Base-by-base conservation (phyloP, 2,113 vertebrate genomes). In the Poeciliopsis prolifica region DNA sequence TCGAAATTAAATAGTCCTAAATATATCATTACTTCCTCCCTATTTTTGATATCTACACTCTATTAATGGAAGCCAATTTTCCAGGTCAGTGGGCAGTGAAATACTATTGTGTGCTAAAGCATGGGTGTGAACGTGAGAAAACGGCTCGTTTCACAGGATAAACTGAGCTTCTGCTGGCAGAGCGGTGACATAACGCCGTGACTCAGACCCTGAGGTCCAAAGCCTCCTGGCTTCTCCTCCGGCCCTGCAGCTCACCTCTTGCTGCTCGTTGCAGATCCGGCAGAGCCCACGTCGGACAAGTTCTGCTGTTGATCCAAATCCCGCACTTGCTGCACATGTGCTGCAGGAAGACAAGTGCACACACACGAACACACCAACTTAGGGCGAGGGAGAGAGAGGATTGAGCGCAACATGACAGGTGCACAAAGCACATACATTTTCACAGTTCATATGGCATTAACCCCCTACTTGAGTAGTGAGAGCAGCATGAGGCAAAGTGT, bases 251-350 rank as follows among this genome's bases (percentile, higher is more conserved):
- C 95, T 95, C 82, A 98, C 97, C 97, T 99, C 97, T 72, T 96
- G 91, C 77, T 98, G 96, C 80, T 99, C 97, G 0, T 93, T 94
- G 95, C 97, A 99, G 92, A 99, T 97, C 87, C 96, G 96, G 92
- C 97, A 99, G 37, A 98, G 94, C 97, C 97, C 97, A 98, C 83
- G 93, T 75, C 0, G 96, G 81, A 24, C 93, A 91, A 0, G 91
- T 94, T 22, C 94, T 93, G 83, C 91, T 95, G 93, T 95, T 95
- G 65, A 91, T 95, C 82, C 94, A 90, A 74, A 96, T 93, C 11
- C 96, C 96, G 4, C 97, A 99, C 81, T 96, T 96, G 84, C 93
- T 97, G 85, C 97, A 98, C 83, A 97, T 95, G 0, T 97, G 95
- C 97, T 98, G 94, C 28, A 28, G 72, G 75, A 37, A 82, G 24